These are phyloP conservation scores for Plectrocnemia conspersa DNA, from an alignment of 1,140 invertebrate genomes.

Conservation along the genomic window DNA sequence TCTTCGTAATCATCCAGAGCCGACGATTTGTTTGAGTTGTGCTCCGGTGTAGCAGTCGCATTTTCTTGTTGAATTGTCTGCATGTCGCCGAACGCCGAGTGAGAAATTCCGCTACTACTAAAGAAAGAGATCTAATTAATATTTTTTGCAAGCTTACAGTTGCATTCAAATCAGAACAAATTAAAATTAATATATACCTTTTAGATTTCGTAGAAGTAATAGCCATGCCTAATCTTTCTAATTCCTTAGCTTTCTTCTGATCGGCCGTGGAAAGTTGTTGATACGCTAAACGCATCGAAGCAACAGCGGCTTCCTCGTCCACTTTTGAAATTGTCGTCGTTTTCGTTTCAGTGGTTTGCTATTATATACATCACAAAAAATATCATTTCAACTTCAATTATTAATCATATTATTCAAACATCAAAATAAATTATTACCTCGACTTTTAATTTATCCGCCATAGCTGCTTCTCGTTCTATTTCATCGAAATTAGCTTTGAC, in stretches of 20 bases:
- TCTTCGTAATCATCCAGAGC: conserved; percentile 43
- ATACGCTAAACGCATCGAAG: conserved; percentile 83
- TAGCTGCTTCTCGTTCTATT: conserved; percentile 83
- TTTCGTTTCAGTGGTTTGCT: conserved; percentile 4
- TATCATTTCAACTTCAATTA: neutral
- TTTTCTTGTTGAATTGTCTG: conserved; percentile 83
- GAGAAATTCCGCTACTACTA: conserved; percentile 70
- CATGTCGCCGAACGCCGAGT: conserved; percentile 93
- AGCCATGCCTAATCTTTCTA: conserved; percentile 93
- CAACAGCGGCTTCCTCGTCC: conserved; percentile 59
- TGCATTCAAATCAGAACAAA: conserved; percentile 2
- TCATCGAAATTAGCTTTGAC: conserved; percentile 94
- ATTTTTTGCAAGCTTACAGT: neutral
- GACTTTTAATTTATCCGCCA: conserved; percentile 70
- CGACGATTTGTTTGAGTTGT: conserved; percentile 19
- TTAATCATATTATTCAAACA: neutral
- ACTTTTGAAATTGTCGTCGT: conserved; percentile 38
- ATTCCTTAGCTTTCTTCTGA: conserved; percentile 80
- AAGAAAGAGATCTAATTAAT: neutral
- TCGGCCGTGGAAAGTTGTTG: conserved; percentile 76
- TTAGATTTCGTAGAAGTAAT: conserved; percentile 52
- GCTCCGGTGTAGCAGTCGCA: conserved; percentile 38
- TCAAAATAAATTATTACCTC: conserved; percentile 40
- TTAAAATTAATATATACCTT: conserved; percentile 41
- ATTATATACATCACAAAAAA: neutral